These are phyloP conservation scores for Drosophila ogumai DNA, from an alignment of 1,140 invertebrate genomes.

Conservation along the genomic window DNA sequence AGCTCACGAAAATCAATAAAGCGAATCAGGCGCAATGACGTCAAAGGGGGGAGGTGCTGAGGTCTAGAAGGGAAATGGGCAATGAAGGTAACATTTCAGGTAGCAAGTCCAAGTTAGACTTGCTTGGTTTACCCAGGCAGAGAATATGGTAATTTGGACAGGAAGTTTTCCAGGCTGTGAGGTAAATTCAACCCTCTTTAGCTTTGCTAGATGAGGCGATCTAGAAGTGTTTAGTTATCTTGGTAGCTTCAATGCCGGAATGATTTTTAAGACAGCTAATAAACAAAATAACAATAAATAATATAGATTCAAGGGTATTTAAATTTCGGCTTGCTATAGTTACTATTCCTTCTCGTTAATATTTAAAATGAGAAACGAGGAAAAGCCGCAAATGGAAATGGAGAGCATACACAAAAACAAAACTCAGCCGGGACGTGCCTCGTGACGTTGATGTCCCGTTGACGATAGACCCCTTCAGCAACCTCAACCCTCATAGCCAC, in stretches of 20 bases:
- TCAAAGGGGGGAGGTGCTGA: slow-evolving; percentile 5
- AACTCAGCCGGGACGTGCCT: slow-evolving; percentile 34
- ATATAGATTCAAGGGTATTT: neutral
- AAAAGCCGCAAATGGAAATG: slow-evolving; percentile 50
- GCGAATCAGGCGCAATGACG: slow-evolving; percentile 30
- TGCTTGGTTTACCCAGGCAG: slow-evolving; percentile 11
- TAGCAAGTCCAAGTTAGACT: slow-evolving; percentile 29
- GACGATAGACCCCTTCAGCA: slow-evolving; percentile 31
- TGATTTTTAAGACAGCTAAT: neutral
- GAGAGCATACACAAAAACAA: slow-evolving; percentile 18
- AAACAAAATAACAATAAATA: too few species aligned
- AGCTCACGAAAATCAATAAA: slow-evolving; percentile 61
- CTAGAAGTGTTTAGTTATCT: neutral
- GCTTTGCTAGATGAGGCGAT: neutral
- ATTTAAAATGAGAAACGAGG: slow-evolving; percentile 61
- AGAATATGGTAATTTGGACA: neutral
- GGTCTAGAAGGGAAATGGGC: neutral
- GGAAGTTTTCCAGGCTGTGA: too few species aligned
- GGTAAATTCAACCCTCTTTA: neutral
- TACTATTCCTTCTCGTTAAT: slow-evolving; percentile 39
- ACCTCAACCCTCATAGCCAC: slow-evolving; percentile 11
- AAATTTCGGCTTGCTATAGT: neutral
- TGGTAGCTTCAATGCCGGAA: neutral
- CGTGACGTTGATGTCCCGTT: slow-evolving; percentile 48
- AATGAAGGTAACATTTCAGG: slow-evolving; percentile 26